phyloP scores from a whole-genome alignment of 2,888 invertebrate species.

The Erynnis tages region DNA sequence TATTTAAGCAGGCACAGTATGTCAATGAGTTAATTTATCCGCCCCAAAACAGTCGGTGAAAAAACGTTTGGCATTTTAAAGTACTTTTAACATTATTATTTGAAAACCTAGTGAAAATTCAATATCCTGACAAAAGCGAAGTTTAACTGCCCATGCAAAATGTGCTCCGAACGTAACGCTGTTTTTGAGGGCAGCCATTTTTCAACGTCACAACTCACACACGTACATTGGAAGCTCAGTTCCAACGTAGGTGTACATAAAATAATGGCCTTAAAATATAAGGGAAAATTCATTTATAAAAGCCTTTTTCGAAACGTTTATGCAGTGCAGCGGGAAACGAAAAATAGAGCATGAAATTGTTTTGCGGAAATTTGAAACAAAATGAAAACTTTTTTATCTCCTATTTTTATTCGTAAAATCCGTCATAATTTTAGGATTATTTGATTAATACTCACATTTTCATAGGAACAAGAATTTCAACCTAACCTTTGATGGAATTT shows the following conservation, averaged over 20 bases:
- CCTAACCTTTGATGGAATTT: no score
- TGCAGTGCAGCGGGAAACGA: no score
- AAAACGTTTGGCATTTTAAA: not conserved
- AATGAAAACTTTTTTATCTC: no score
- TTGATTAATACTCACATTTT: no score
- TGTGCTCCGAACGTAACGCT: constrained; percentile 14
- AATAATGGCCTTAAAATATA: constrained; percentile 7
- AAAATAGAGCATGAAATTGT: no score
- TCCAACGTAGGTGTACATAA: constrained; percentile 6
- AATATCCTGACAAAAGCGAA: constrained; percentile 21
- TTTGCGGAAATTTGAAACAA: no score
- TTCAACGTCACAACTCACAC: constrained; percentile 25
- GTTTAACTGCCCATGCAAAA: constrained; percentile 27
- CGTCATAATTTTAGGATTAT: no score
- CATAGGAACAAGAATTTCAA: no score
- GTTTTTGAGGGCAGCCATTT: constrained; percentile 26
- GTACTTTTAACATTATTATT: constrained; percentile 8
- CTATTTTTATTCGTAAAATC: no score
- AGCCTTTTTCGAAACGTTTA: not conserved
- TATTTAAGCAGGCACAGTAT: no score
- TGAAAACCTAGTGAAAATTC: constrained; percentile 10
- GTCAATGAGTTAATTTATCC: no score
- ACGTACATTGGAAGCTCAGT: constrained; percentile 6
- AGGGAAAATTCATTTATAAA: not conserved
- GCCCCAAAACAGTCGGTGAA: not conserved